A percentile compares a stretch with the other conserved stretches of the same genome.
Evolutionary conservation across 2,113 vertebrate genomes (phyloP).

Genomic region (Nothocercus julius): DNA sequence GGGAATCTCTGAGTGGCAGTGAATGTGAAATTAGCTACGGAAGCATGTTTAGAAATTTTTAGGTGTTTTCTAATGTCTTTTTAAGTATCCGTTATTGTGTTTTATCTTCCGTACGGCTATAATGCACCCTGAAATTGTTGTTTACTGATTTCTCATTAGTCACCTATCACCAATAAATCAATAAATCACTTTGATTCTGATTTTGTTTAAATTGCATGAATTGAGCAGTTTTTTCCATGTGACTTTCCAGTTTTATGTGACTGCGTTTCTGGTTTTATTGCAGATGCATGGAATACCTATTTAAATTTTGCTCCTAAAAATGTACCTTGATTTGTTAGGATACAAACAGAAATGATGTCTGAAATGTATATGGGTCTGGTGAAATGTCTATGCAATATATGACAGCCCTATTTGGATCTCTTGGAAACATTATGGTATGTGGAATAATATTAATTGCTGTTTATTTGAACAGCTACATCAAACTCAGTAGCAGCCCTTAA

Average conservation of each 20-base stretch:
- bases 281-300: not conserved
- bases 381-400: not conserved
- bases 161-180: not conserved
- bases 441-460: not conserved
- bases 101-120: not conserved
- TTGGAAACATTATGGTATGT: not conserved
- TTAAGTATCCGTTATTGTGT: not conserved
- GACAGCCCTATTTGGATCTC: not conserved
- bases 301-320: not conserved
- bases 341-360: not conserved
- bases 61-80: not conserved
- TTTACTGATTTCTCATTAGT: not conserved
- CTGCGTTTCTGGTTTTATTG: not conserved
- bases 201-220: not conserved
- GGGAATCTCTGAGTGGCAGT: too few relatives aligned
- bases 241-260: not conserved
- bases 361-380: not conserved
- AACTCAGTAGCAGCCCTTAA: not conserved
- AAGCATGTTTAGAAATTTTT: not conserved
- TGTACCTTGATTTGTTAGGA: not conserved
- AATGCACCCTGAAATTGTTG: not conserved
- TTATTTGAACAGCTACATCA: not conserved
- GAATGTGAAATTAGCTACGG: rapidly evolving
- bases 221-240: not conserved
- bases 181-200: not conserved